phyloP scores from a whole-genome alignment of 2,113 vertebrate genomes.

The Muscicapa adusta region DNA sequence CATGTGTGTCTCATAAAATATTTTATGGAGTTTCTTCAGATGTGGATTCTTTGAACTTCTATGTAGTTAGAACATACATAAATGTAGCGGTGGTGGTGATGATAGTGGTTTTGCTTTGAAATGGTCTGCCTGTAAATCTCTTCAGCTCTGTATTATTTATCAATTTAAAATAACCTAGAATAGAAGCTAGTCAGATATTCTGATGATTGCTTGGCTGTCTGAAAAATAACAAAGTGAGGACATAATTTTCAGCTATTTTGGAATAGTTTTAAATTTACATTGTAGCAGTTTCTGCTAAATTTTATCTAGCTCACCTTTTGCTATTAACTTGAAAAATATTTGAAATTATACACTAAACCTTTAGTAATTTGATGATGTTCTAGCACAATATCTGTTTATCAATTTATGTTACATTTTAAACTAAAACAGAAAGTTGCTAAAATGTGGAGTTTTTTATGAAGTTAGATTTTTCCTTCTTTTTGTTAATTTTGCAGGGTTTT shows the following conservation, averaged over 20 bases:
- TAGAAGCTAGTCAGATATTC: neutral
- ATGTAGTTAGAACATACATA: neutral
- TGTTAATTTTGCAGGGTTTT: neutral
- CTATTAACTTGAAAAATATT: neutral
- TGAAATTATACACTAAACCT: neutral
- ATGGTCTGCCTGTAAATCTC: neutral
- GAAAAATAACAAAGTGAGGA: neutral
- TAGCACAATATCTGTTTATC: neutral
- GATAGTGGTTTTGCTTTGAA: neutral
- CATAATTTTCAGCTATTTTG: neutral
- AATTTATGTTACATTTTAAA: neutral
- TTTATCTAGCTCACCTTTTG: neutral
- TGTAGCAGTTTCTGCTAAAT: neutral
- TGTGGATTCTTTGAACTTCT: slow-evolving; percentile 55
- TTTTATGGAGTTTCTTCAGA: slow-evolving; percentile 13
- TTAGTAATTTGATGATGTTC: neutral
- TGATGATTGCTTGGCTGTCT: neutral
- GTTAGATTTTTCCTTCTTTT: neutral
- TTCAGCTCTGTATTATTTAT: neutral
- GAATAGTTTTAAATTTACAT: neutral
- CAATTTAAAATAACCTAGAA: neutral
- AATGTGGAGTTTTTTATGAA: neutral
- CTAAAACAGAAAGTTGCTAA: neutral
- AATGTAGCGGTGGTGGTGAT: neutral
- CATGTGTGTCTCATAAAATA: slow-evolving; percentile 45